Evolutionary conservation across 2,113 vertebrate species (phyloP), one percentile per base, ranked within the genome.

Genomic region (Oryctolagus cuniculus): DNA sequence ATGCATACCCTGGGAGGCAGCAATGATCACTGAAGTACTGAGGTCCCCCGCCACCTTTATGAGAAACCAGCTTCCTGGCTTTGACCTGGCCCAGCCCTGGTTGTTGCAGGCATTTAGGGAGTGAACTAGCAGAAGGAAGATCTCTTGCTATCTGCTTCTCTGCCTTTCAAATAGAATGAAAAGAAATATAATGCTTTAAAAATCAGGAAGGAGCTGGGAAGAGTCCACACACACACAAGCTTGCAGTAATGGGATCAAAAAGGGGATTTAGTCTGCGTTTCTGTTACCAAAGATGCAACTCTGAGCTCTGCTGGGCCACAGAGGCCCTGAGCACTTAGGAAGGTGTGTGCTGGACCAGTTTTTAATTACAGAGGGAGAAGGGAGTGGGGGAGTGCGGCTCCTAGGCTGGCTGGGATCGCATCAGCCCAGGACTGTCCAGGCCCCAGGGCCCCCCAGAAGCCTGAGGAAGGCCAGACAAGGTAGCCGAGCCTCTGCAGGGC

Each of bases 171-270:
- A 58, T 58, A 58, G 19, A 15, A 58, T 58, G 55, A 58, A 58
- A 58, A 58, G 15, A 58, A 58, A 58, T 44, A 44, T 44, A 44
- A 58, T 58, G 55, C 19, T 58, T 16, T 17, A 58, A 58, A 58
- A 58, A 58, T 17, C 4, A 17, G 55, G 17, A 58, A 58, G 55
- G 55, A 19, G 13, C 55, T 83, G 61, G 10, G 22, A 78, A 90
- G 55, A 77, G 27, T 66, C 38, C 63, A 87, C 51, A 66, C 55
- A 58, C 55, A 21, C 55, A 15, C 49, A 73, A 73, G 10, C 53
- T 58, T 88, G n/a, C 91, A 96, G 67, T 49, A 63, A 87, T 12
- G 38, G 51, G 19, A 31, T 91, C 82, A 79, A 63, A 24, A 75
- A 93, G 70, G 15, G 25, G 44, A 84, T 66, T 87, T 70, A 19